These are phyloP conservation scores for Steinernema carpocapsae DNA, from an alignment of 2,888 invertebrate genomes.

Conservation along the genomic window DNA sequence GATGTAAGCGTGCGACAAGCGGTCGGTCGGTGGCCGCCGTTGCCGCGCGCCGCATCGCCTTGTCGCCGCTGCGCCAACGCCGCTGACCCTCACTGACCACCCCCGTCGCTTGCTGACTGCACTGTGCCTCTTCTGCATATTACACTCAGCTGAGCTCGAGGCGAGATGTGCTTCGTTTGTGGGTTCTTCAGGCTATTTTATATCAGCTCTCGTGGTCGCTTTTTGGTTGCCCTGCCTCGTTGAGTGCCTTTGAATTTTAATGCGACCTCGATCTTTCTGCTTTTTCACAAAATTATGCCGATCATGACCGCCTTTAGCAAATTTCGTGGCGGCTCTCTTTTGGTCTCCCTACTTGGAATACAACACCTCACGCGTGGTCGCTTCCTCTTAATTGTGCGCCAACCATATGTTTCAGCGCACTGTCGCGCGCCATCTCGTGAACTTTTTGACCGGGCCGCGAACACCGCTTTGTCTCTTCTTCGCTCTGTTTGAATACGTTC, in stretches of 20 bases:
- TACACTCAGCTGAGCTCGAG: background rate
- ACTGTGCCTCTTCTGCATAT: background rate
- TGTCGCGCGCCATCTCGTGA: constrained; percentile 25
- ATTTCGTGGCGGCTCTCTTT: too few relatives aligned
- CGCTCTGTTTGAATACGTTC: constrained; percentile 29
- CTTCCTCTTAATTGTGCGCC: background rate
- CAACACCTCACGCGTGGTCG: too few relatives aligned
- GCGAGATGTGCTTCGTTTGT: too few relatives aligned
- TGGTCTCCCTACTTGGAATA: too few relatives aligned
- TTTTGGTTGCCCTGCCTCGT: too few relatives aligned
- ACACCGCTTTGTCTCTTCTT: constrained; percentile 29
- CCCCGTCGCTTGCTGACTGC: background rate
- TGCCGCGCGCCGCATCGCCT: background rate
- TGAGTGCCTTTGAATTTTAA: too few relatives aligned
- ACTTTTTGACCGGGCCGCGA: constrained; percentile 35
- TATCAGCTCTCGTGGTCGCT: too few relatives aligned
- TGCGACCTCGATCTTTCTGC: too few relatives aligned
- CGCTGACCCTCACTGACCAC: constrained; percentile 28
- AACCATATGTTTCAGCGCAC: constrained; percentile 17
- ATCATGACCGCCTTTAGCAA: too few relatives aligned
- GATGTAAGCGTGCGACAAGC: constrained; percentile 35
- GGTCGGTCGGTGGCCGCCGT: constrained; percentile 24
- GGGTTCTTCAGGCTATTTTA: too few relatives aligned
- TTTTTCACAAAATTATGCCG: too few relatives aligned
- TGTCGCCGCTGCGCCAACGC: background rate